These are phyloP conservation scores for Sacculina carcini DNA, from an alignment of 2,888 invertebrate genomes.

Conservation along the genomic window DNA sequence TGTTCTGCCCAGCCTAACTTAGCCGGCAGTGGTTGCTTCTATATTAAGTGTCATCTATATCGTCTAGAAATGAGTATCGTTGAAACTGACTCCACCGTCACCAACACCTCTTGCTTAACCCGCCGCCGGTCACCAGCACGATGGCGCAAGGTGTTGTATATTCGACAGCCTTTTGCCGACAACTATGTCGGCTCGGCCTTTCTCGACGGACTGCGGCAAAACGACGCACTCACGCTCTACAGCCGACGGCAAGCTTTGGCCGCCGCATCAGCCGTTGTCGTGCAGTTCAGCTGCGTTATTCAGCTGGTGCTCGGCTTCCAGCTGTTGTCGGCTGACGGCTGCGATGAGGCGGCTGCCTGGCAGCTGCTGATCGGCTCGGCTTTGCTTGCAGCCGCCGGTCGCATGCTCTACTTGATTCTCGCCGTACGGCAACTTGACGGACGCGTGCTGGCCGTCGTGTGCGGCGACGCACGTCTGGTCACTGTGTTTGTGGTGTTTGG, in stretches of 20 bases:
- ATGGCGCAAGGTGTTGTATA: conserved; percentile 12
- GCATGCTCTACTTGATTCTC: neutral
- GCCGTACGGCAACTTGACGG: no score
- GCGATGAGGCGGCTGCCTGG: neutral
- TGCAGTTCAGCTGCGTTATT: neutral
- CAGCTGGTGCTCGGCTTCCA: neutral
- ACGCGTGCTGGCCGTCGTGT: neutral
- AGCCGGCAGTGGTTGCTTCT: no score
- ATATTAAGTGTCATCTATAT: no score
- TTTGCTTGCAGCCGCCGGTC: neutral
- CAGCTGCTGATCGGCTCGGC: conserved; percentile 2
- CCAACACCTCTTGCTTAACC: no score
- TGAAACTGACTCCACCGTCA: no score
- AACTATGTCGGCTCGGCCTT: conserved; percentile 11
- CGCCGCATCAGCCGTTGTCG: neutral
- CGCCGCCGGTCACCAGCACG: no score
- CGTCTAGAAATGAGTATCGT: no score
- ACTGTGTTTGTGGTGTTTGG: conserved; percentile 46
- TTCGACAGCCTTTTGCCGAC: conserved; percentile 11
- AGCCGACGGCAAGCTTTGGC: neutral
- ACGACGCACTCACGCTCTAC: neutral
- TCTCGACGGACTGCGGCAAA: conserved; percentile 4
- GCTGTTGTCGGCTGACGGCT: neutral
- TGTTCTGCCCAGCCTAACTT: no score
- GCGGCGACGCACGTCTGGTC: conserved; percentile 6